Percentiles rank a stretch among this genome's conserved stretches.
phyloP scores from a whole-genome alignment of 23 tunicate genomes.

The Ciona savignyi region DNA sequence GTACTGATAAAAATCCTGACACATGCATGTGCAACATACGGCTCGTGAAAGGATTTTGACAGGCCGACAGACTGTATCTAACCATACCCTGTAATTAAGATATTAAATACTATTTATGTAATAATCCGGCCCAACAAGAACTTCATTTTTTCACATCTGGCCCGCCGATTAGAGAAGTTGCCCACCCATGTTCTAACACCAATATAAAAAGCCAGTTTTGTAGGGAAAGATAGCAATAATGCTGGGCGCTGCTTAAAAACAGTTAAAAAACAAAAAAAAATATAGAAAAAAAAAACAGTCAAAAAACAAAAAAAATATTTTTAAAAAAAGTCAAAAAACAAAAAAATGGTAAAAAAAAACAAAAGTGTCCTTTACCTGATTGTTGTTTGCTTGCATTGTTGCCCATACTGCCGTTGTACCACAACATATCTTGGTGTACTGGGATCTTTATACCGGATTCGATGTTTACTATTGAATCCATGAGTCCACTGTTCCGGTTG shows the following conservation, averaged over 20 bases:
- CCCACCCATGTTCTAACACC: too few species aligned
- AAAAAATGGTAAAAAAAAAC: too few species aligned
- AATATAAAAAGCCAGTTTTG: slow-evolving; percentile 1
- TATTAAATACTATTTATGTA: too few species aligned
- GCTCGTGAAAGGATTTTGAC: too few species aligned
- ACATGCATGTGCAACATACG: too few species aligned
- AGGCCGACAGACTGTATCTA: too few species aligned
- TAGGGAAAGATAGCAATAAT: background rate
- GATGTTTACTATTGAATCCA: slow-evolving; percentile 40
- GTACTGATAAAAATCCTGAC: too few species aligned
- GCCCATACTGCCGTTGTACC: slow-evolving; percentile 86
- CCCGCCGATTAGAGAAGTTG: too few species aligned
- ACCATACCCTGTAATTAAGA: too few species aligned
- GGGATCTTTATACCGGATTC: slow-evolving; percentile 18
- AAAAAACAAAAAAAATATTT: background rate
- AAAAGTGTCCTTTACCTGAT: slow-evolving; percentile 29
- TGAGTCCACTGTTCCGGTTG: slow-evolving; percentile 52
- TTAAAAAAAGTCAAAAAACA: too few species aligned
- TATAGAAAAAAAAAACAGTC: background rate
- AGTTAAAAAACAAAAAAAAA: background rate
- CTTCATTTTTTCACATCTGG: too few species aligned
- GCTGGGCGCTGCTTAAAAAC: background rate
- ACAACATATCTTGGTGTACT: slow-evolving; percentile 51
- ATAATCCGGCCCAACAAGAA: too few species aligned
- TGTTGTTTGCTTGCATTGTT: slow-evolving; percentile 40